Base-by-base conservation (phyloP, 2,888 invertebrate species). In the Plebejus anna region DNA sequence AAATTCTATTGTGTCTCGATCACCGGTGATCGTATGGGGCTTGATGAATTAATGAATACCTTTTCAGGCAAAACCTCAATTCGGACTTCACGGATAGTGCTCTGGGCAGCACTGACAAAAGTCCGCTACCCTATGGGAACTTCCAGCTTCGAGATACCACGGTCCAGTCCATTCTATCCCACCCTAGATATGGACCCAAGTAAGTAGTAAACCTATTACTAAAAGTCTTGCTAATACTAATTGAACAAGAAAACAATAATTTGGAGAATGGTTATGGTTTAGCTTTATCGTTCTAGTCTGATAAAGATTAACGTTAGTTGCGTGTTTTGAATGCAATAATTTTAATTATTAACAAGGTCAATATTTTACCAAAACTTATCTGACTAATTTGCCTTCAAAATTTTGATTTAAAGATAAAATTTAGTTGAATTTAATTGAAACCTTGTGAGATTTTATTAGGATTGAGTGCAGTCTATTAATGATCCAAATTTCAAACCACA, bases 11-110 rank as follows among this genome's bases (percentile, higher is more conserved):
- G 22, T 22, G 22, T 22, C 22, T 22, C 22, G 22, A 22, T 22
- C 22, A 0, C 22, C 22, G 22, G 22, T 22, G 22, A 22, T 22
- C 22, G 22, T 22, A 22, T 22, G 22, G 22, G 22, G 22, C 22
- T 22, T 22, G n/a, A n/a, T n/a, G n/a, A n/a, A n/a, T n/a, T n/a
- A n/a, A n/a, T n/a, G n/a, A n/a, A n/a, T n/a, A 13, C 51, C 16
- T 16, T 71, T 59, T 42, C 94, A 97, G 98, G 88, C 98, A 98
- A 96, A 98, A 98, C 89, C 94, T 98, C 83, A 98, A 98, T 91
- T 98, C 98, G 0, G 98, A 98, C 92, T 98, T 98, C 90, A 98
- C 98, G 81, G 98, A 98, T 90, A 98, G 98, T 81, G 98, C 98
- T 1, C 91, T 98, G 80, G 98, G 98, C 76, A 98, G 97, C 80